phyloP scores from a whole-genome alignment of 2,797 vertebrate species.

The Phataginus tetradactyla region DNA sequence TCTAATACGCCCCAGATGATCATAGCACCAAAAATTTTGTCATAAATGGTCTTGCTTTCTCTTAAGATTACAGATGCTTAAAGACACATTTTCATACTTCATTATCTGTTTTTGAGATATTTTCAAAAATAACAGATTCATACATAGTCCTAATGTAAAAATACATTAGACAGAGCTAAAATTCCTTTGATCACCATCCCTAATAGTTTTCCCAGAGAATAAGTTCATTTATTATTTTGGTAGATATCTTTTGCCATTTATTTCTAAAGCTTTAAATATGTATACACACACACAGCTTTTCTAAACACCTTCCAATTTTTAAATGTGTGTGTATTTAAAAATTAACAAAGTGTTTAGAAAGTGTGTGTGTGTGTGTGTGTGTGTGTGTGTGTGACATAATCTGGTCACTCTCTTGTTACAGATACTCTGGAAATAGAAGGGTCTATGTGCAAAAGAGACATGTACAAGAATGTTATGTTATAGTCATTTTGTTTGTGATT shows the following conservation, averaged over 20 bases:
- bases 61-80: not conserved
- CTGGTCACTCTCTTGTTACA: not conserved
- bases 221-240: not conserved
- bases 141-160: not conserved
- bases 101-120: not conserved
- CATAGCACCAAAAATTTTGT: constrained; percentile 39
- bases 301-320: not conserved
- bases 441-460: not conserved
- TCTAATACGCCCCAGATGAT: not conserved
- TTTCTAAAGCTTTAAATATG: not conserved
- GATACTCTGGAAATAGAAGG: not conserved
- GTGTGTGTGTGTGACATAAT: not conserved
- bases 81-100: not conserved
- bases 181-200: not conserved
- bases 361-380: not conserved
- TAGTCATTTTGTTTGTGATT: not conserved
- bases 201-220: not conserved
- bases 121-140: not conserved
- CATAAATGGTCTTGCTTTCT: not conserved
- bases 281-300: not conserved
- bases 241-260: not conserved
- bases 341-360: not conserved
- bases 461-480: not conserved
- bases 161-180: not conserved
- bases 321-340: not conserved